Evolutionary conservation across 2,113 vertebrate genomes (phyloP).

Genomic region (zebrafish (Danio rerio)): GRCz12tu NC_133188.1:32703501-32704000

Average conservation of each 20-base stretch:
- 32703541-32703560: conserved; percentile 44
- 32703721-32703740: not conserved
- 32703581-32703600: not conserved
- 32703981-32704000: too few relatives aligned
- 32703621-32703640: conserved; percentile 49
- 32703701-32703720: conserved; percentile 19
- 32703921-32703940: too few relatives aligned
- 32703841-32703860: not conserved
- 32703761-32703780: conserved; percentile 26
- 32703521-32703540: conserved; percentile 26
- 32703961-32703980: too few relatives aligned
- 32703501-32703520: not conserved
- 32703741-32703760: conserved; percentile 15
- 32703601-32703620: conserved; percentile 28
- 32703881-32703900: too few relatives aligned
- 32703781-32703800: not conserved
- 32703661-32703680: conserved; percentile 24
- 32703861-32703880: too few relatives aligned
- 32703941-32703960: too few relatives aligned
- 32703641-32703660: conserved; percentile 49
- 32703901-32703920: too few relatives aligned
- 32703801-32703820: conserved; percentile 2
- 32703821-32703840: conserved; percentile 3
- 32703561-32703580: conserved; percentile 17
- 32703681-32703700: conserved; percentile 34